Evolutionary conservation across 2,888 invertebrate species (phyloP).

Genomic region (Tetropium fuscum): DNA sequence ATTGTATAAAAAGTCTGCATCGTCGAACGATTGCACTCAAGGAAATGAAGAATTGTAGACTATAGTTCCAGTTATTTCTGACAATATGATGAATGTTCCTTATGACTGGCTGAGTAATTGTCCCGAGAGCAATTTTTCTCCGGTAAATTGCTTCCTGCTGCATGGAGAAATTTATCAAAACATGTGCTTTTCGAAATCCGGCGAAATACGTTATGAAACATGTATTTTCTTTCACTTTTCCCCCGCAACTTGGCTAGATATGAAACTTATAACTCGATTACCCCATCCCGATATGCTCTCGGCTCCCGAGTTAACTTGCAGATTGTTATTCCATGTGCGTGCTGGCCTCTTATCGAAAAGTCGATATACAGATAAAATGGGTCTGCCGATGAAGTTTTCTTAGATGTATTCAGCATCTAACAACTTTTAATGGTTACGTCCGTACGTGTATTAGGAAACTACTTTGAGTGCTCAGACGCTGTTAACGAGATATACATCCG

Average conservation of each 20-base stretch:
- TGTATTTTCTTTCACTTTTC: no score
- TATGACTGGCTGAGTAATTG: not conserved
- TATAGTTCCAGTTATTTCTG: slow-evolving; percentile 6
- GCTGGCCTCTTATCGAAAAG: slow-evolving; percentile 44
- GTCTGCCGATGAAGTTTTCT: slow-evolving; percentile 2
- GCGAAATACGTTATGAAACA: no score
- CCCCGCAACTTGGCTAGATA: slow-evolving; percentile 6
- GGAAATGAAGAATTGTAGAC: not conserved
- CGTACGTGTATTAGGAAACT: slow-evolving; percentile 1
- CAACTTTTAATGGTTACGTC: slow-evolving; percentile 14
- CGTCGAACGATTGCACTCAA: slow-evolving; percentile 2
- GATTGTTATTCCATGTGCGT: slow-evolving; percentile 45
- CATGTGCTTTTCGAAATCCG: no score
- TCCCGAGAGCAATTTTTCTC: not conserved
- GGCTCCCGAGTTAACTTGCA: slow-evolving; percentile 13
- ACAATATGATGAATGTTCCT: not conserved
- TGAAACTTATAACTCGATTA: slow-evolving; percentile 17
- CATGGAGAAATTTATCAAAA: not conserved
- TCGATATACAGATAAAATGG: slow-evolving; percentile 48
- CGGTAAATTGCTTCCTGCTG: not conserved
- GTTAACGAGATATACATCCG: no score
- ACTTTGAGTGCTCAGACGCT: not conserved
- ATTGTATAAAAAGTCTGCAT: no score
- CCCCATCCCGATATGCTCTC: slow-evolving; percentile 9
- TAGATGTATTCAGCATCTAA: slow-evolving; percentile 6